Conservation (phyloP, 2,113 vertebrate genomes). For the Hippocampus abdominalis region DNA sequence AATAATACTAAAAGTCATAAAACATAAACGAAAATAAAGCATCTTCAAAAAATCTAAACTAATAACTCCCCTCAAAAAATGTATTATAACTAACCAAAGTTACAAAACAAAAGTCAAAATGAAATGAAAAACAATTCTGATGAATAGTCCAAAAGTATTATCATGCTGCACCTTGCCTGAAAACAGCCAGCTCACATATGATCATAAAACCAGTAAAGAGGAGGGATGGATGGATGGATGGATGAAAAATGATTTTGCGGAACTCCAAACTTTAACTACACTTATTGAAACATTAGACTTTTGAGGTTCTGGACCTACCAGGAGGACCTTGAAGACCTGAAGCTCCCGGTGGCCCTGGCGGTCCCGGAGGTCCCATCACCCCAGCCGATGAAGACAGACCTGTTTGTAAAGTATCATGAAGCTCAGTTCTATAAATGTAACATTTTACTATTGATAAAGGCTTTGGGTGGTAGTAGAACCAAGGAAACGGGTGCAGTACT, state of each 20-base stretch:
- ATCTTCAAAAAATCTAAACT: too few species aligned
- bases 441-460: neutral
- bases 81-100: too few species aligned
- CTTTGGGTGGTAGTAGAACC: neutral
- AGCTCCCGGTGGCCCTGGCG: conserved; percentile 58
- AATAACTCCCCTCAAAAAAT: too few species aligned
- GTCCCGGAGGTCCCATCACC: conserved; percentile 55
- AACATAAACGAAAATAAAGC: too few species aligned
- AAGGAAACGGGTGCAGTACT: conserved; percentile 12
- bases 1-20: too few species aligned
- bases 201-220: too few species aligned
- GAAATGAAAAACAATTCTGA: too few species aligned
- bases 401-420: conserved; percentile 4
- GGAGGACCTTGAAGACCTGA: conserved; percentile 45
- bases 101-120: too few species aligned
- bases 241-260: neutral
- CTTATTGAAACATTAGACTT: neutral
- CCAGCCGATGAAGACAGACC: conserved; percentile 25
- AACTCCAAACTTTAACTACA: neutral
- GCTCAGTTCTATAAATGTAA: neutral
- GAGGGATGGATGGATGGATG: neutral
- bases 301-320: conserved; percentile 22
- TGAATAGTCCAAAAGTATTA: too few species aligned
- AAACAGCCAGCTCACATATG: too few species aligned
- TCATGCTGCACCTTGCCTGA: too few species aligned